Base-by-base conservation (phyloP, 2,888 invertebrate species). In the Sturmia bella region DNA sequence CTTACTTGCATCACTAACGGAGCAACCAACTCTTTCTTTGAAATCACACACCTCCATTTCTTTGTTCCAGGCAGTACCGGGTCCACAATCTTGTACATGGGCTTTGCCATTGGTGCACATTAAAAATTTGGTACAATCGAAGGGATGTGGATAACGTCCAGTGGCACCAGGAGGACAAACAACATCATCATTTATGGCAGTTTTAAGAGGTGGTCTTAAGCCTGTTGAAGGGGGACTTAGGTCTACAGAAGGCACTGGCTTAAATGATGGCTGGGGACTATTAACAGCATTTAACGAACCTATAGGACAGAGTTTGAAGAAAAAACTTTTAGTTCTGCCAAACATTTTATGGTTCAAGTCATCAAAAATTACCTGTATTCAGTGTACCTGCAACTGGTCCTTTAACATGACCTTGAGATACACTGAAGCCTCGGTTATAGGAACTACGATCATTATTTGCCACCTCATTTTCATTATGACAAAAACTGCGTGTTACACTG, bases 11-110 rank as follows among this genome's bases (percentile, higher is more conserved):
- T 21, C 17, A 12, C 32, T 41, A 7, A 7, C 15, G 68, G 61
- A 6, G 80, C 93, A 93, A 56, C 91, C 87, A 0, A 93, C 93
- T 77, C 93, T 93, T 63, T 90, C 87, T 0, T 93, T 92, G 88
- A 91, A 92, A 88, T 94, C 94, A 86, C 94, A 94, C 11, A 91
- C 90, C 43, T 90, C 90, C 43, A 91, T 85, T 1, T 84, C 84
- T 0, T 92, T 91, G 87, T 93, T 93, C 86, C 94, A 94, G 3
- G 93, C 91, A 0, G 94, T 94, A 12, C 93, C 93, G 7, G 93
- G 92, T 2, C 91, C 93, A 87, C 94, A 94, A 68, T 91, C 90
- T 89, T 92, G 92, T 5, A 93, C 86, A 82, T 91, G 91, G 1
- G 93, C 92, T 21, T 87, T 87, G 2, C 94, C 94, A 84, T 92